Percentiles rank a stretch among this genome's conserved stretches.
phyloP scores from a whole-genome alignment of 35 echinoderm and acorn worm genomes.

The Stichopus chloronotus region DNA sequence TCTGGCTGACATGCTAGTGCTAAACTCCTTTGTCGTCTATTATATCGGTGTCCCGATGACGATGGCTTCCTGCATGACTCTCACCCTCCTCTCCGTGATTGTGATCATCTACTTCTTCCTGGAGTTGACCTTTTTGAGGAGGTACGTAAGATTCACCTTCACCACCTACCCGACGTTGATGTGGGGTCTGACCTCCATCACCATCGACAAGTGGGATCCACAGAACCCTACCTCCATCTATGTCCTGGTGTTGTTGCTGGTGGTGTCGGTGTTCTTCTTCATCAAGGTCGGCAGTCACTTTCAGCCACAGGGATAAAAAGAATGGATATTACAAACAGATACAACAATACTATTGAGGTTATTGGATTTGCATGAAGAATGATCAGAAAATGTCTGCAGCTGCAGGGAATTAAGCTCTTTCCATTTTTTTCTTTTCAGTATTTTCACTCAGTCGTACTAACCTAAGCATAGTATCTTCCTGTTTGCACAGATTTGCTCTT shows the following conservation, averaged over 20 bases:
- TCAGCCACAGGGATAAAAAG: background rate
- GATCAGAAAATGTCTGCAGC: no score
- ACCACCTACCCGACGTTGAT: constrained; percentile 64
- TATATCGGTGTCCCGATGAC: constrained; percentile 25
- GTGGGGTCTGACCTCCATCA: constrained; percentile 57
- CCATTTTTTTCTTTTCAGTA: no score
- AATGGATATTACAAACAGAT: background rate
- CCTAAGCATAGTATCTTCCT: no score
- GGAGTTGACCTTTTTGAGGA: constrained; percentile 70
- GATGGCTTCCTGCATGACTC: constrained; percentile 57
- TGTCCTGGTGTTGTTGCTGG: background rate
- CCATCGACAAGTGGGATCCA: constrained; percentile 67
- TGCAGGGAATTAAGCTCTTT: no score
- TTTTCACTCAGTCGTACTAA: no score
- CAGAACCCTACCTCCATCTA: constrained; percentile 15
- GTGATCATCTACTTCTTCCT: constrained; percentile 77
- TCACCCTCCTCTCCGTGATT: constrained; percentile 62
- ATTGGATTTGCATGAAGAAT: no score
- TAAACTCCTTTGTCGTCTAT: constrained; percentile 69
- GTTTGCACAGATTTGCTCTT: no score
- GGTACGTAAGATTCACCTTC: constrained; percentile 77
- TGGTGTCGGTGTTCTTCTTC: background rate
- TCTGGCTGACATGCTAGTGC: constrained; percentile 74
- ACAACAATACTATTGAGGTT: background rate
- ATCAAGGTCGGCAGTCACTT: background rate